A percentile compares a stretch with the other conserved stretches of the same genome.
phyloP scores from a whole-genome alignment of 2,888 invertebrate species.

The Orthonevra nobilis region DNA sequence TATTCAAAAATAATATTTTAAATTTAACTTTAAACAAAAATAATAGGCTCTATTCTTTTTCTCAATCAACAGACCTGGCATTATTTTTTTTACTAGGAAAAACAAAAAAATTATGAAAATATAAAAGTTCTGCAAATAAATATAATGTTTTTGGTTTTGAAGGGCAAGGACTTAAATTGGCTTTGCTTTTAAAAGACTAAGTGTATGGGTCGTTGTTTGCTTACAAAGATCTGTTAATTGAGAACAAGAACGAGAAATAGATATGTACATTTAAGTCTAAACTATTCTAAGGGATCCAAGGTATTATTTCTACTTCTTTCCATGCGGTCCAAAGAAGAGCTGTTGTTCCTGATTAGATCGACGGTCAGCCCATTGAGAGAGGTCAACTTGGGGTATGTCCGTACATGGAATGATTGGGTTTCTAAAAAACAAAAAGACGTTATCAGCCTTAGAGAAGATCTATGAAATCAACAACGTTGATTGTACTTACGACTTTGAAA shows the following conservation, averaged over 20 bases:
- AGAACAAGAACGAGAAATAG: slow-evolving; percentile 17
- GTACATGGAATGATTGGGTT: slow-evolving; percentile 84
- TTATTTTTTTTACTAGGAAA: too few species aligned
- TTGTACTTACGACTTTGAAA: slow-evolving; percentile 82
- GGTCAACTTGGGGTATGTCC: slow-evolving; percentile 82
- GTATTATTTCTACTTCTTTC: slow-evolving; percentile 12
- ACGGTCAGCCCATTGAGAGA: slow-evolving; percentile 82
- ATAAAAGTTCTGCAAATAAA: too few species aligned
- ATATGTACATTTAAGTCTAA: slow-evolving; percentile 61
- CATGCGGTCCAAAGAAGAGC: slow-evolving; percentile 40
- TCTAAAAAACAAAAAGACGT: slow-evolving; percentile 79
- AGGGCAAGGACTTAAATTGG: too few species aligned
- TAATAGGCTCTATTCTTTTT: too few species aligned
- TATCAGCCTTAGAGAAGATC: background rate
- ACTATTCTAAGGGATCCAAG: slow-evolving; percentile 14
- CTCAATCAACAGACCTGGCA: too few species aligned
- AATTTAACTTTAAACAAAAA: too few species aligned
- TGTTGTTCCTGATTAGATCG: slow-evolving; percentile 56
- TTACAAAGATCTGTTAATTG: background rate
- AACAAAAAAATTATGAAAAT: too few species aligned
- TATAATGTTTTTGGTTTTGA: too few species aligned
- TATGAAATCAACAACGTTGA: too few species aligned
- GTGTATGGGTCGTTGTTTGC: too few species aligned
- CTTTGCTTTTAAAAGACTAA: too few species aligned
- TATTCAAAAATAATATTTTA: too few species aligned